Percentiles rank a stretch among this genome's conserved stretches.
Conservation (phyloP, 2,113 vertebrate species). For the Phaethornis superciliosus region DNA sequence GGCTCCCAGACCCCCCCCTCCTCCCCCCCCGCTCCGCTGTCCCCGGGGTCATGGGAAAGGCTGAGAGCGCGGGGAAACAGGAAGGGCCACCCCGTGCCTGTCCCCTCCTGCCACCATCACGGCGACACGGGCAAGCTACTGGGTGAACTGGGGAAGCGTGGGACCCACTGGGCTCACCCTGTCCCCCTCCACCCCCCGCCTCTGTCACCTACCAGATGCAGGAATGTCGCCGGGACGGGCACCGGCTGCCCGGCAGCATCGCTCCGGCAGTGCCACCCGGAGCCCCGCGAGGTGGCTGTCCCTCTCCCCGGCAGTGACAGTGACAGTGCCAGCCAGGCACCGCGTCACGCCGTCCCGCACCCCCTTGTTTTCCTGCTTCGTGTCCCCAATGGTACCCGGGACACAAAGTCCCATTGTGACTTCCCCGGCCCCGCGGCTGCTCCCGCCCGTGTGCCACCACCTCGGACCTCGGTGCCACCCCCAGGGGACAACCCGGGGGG, state of each 20-base stretch:
- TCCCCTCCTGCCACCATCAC: neutral
- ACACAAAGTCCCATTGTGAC: conserved; percentile 65
- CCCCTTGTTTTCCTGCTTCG: conserved; percentile 19
- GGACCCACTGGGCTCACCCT: fast-evolving
- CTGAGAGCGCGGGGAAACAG: fast-evolving
- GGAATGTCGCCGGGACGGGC: conserved; percentile 80
- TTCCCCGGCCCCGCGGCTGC: neutral
- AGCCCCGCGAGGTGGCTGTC: neutral
- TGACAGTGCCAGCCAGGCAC: neutral
- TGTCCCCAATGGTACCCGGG: conserved; percentile 67
- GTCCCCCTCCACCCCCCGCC: neutral
- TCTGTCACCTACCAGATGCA: conserved; percentile 79
- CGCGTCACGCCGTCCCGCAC: neutral
- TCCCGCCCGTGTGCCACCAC: neutral
- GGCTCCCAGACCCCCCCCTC: neutral
- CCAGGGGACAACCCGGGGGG: neutral
- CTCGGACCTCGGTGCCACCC: conserved; percentile 1
- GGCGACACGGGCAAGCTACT: fast-evolving
- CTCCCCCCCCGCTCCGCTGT: neutral
- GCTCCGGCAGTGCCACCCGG: neutral
- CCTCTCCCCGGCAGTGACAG: neutral
- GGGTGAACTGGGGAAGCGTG: neutral
- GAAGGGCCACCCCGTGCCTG: neutral
- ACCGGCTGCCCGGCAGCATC: conserved; percentile 69
- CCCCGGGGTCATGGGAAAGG: conserved; percentile 34